phyloP scores from a whole-genome alignment of 2,888 invertebrate species.

The Griposia aprilina region DNA sequence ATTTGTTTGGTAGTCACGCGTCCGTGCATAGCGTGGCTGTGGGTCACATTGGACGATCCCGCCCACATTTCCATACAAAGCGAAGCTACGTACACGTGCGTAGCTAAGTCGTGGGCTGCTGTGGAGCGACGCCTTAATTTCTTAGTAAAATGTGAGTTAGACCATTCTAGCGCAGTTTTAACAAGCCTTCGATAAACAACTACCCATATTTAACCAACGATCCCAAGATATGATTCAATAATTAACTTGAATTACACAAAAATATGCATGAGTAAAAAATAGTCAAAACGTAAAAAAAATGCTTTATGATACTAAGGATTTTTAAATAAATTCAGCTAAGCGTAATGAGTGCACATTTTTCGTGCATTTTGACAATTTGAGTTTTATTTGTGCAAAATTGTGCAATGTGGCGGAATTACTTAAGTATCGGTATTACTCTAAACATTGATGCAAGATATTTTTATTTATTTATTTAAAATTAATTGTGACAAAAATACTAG shows the following conservation, averaged over 20 bases:
- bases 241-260: constrained; percentile 58
- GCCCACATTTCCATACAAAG: neutral
- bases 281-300: constrained; percentile 45
- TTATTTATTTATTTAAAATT: neutral
- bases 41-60: neutral
- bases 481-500: neutral
- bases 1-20: no score
- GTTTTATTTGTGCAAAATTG: constrained; percentile 17
- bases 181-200: constrained; percentile 11
- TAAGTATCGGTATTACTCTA: constrained; percentile 7
- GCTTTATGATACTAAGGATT: constrained; percentile 45
- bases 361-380: constrained; percentile 34
- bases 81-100: neutral
- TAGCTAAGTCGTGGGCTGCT: neutral
- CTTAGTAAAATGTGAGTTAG: neutral
- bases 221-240: constrained; percentile 64
- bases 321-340: constrained; percentile 50
- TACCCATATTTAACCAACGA: constrained; percentile 57
- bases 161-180: constrained; percentile 1
- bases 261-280: constrained; percentile 47
- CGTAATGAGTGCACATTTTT: constrained; percentile 43
- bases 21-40: no score
- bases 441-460: neutral
- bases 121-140: neutral
- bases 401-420: constrained; percentile 14